Percentiles rank a stretch among this genome's conserved stretches.
Conservation (phyloP, 2,113 vertebrate genomes). For the Dasyurus viverrinus region DNA sequence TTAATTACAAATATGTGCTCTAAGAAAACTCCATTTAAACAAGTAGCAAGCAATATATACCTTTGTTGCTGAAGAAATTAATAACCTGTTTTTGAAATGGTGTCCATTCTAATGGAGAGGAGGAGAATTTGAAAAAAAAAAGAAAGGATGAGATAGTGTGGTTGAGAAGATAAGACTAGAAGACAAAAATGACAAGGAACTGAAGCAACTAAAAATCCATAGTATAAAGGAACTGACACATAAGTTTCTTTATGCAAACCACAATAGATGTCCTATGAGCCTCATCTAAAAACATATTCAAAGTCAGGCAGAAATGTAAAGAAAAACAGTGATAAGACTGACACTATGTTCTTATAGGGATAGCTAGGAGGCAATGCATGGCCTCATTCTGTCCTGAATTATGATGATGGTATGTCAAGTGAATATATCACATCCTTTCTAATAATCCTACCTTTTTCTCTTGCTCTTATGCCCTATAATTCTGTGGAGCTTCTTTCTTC, state of each 20-base stretch:
- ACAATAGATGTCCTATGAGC: not conserved
- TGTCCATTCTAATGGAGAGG: not conserved
- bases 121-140: too few species aligned
- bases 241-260: not conserved
- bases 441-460: not conserved
- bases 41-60: not conserved
- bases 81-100: not conserved
- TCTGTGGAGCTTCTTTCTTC: not conserved
- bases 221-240: not conserved
- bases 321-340: not conserved
- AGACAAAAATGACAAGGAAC: not conserved
- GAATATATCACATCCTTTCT: not conserved
- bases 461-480: conserved; percentile 36
- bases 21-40: not conserved
- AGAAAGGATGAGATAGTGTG: not conserved
- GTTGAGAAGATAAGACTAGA: not conserved
- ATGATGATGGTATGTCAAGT: conserved; percentile 8
- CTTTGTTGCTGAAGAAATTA: not conserved
- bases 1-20: not conserved
- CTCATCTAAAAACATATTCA: conserved; percentile 24
- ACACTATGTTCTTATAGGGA: not conserved
- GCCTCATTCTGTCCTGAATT: conserved; percentile 39
- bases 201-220: not conserved
- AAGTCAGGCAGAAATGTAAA: not conserved
- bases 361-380: not conserved